Evolutionary conservation across 2,888 invertebrate genomes (phyloP).

Genomic region (Gastrophysa polygoni): DNA sequence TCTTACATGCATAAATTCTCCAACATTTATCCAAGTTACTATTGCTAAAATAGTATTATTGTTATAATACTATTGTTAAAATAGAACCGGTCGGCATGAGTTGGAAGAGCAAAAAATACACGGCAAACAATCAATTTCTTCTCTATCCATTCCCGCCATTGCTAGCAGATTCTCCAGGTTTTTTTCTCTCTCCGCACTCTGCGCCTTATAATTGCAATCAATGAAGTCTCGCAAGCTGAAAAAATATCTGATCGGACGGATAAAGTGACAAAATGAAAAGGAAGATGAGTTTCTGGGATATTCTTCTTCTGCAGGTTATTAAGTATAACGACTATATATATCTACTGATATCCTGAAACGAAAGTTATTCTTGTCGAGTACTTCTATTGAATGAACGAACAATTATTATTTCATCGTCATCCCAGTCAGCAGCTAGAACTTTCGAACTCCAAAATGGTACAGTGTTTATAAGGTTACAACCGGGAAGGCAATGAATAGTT

Average conservation of each 20-base stretch:
- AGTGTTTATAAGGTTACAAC: too few relatives aligned
- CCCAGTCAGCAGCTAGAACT: too few relatives aligned
- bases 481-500: too few relatives aligned
- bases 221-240: constrained; percentile 14
- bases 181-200: constrained; percentile 20
- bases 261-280: not conserved
- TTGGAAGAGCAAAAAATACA: constrained; percentile 35
- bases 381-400: too few relatives aligned
- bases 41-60: too few relatives aligned
- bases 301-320: not conserved
- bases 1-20: constrained; percentile 29
- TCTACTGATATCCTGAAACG: too few relatives aligned
- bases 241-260: constrained; percentile 11
- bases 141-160: constrained; percentile 36
- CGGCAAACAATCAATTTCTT: constrained; percentile 38
- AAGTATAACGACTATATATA: too few relatives aligned
- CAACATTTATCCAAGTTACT: constrained; percentile 42
- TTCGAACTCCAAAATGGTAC: too few relatives aligned
- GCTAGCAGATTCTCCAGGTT: constrained; percentile 36
- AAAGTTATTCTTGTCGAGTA: too few relatives aligned
- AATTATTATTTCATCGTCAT: too few relatives aligned
- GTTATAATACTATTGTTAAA: constrained; percentile 41
- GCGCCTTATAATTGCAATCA: constrained; percentile 31
- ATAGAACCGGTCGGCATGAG: constrained; percentile 32
- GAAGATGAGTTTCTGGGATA: not conserved